Percentiles rank a stretch among this genome's conserved stretches.
phyloP scores from a whole-genome alignment of 2,888 invertebrate genomes.

The Drosophila phalerata region DNA sequence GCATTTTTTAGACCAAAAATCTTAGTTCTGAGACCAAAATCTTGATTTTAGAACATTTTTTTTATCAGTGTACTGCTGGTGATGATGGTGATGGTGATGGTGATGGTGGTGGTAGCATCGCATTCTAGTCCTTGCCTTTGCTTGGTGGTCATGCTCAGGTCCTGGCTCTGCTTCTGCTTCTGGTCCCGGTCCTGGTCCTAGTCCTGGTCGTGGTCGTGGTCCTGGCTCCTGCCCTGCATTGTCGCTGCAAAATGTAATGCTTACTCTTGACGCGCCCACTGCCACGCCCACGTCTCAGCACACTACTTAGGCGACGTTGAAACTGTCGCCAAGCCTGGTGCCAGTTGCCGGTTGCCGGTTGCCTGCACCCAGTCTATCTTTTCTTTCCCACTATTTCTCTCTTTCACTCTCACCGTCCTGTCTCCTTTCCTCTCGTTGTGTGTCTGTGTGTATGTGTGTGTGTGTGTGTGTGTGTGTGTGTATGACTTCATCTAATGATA shows the following conservation, averaged over 20 bases:
- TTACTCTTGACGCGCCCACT: conserved; percentile 72
- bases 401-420: not conserved
- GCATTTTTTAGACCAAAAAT: no score
- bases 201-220: conserved; percentile 23
- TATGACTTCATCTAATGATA: conserved; percentile 81
- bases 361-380: conserved; percentile 14
- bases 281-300: conserved; percentile 55
- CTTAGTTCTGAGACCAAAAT: no score
- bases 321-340: conserved; percentile 71
- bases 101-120: conserved; percentile 34
- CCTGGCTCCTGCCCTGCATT: conserved; percentile 42
- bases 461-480: conserved; percentile 55
- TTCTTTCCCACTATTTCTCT: not conserved
- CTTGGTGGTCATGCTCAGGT: conserved; percentile 48
- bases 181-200: no score
- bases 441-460: conserved; percentile 52
- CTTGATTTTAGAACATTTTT: no score
- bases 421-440: conserved; percentile 1
- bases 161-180: conserved; percentile 20
- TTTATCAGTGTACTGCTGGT: no score
- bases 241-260: conserved; percentile 73
- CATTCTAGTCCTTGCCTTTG: conserved; percentile 43
- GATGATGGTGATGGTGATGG: not conserved
- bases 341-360: conserved; percentile 44
- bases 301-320: conserved; percentile 72